phyloP scores from a whole-genome alignment of 2,888 invertebrate species.

The Lasioglossum villosulum region DNA sequence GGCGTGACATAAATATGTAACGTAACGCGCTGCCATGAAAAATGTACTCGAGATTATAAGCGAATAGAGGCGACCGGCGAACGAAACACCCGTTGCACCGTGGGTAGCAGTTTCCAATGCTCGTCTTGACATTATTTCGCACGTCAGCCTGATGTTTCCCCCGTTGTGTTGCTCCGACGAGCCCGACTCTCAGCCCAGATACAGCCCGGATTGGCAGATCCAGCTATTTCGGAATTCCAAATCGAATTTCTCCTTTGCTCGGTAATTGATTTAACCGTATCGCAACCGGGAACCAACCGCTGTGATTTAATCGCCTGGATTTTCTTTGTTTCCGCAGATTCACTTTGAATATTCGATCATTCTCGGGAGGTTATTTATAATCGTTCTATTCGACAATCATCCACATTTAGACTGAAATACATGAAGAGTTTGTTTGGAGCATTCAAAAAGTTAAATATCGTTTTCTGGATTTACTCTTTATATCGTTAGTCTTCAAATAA shows the following conservation, averaged over 20 bases:
- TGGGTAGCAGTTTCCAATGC: slow-evolving; percentile 39
- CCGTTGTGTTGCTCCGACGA: background rate
- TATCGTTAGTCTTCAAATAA: background rate
- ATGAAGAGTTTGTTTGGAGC: background rate
- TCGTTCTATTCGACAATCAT: background rate
- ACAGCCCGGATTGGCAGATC: slow-evolving; percentile 9
- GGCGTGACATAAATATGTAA: slow-evolving; percentile 79
- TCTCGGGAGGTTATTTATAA: background rate
- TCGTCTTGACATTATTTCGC: slow-evolving; percentile 15
- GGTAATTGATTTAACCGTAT: slow-evolving; percentile 5
- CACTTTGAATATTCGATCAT: background rate
- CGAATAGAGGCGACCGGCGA: slow-evolving; percentile 37
- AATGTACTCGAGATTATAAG: slow-evolving; percentile 68
- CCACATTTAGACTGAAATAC: background rate
- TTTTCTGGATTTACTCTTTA: background rate
- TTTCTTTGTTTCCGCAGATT: background rate
- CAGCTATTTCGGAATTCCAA: slow-evolving; percentile 1
- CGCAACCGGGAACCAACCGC: background rate
- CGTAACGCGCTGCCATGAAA: slow-evolving; percentile 72
- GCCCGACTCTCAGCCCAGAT: background rate
- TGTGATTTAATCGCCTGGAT: background rate
- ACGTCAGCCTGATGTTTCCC: background rate
- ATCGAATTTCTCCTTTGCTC: background rate
- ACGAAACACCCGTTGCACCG: slow-evolving; percentile 38
- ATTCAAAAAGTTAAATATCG: slow-evolving; percentile 1